Percentiles rank a stretch among this genome's conserved stretches.
Conservation (phyloP, 2,888 invertebrate species). For the Cybosia mesomella region DNA sequence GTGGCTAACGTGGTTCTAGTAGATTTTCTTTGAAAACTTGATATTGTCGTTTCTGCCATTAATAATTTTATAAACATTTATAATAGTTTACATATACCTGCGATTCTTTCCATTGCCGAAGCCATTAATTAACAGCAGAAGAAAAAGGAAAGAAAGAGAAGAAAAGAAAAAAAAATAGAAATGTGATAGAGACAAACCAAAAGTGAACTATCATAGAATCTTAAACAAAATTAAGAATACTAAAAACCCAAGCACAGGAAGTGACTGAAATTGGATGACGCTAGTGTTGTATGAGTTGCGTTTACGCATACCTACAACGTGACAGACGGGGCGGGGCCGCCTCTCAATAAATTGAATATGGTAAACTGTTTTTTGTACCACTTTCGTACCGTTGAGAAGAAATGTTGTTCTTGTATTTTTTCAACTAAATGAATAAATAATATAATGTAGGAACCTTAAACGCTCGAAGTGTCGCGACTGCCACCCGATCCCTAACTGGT, state of each 20-base stretch:
- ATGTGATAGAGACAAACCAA: neutral
- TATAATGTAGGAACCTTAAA: neutral
- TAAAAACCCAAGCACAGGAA: conserved; percentile 26
- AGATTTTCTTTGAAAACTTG: no score
- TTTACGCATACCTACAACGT: conserved; percentile 41
- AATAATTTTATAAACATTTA: no score
- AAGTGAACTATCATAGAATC: neutral
- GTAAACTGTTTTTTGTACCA: conserved; percentile 68
- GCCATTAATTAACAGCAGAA: no score
- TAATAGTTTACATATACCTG: no score
- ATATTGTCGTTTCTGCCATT: no score
- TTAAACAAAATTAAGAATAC: neutral
- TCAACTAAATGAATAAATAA: neutral
- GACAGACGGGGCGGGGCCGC: conserved; percentile 59
- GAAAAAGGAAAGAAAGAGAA: no score
- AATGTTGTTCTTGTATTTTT: conserved; percentile 9
- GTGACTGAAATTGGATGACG: conserved; percentile 20
- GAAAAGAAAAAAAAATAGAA: no score
- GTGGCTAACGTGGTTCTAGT: no score
- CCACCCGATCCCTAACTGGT: neutral
- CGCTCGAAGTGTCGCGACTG: neutral
- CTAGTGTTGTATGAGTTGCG: conserved; percentile 20
- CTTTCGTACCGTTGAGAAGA: conserved; percentile 48
- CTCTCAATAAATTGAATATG: conserved; percentile 72
- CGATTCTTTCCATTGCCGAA: no score